Conservation (phyloP, 1,140 invertebrate genomes). For the Ceratina japonica region DNA sequence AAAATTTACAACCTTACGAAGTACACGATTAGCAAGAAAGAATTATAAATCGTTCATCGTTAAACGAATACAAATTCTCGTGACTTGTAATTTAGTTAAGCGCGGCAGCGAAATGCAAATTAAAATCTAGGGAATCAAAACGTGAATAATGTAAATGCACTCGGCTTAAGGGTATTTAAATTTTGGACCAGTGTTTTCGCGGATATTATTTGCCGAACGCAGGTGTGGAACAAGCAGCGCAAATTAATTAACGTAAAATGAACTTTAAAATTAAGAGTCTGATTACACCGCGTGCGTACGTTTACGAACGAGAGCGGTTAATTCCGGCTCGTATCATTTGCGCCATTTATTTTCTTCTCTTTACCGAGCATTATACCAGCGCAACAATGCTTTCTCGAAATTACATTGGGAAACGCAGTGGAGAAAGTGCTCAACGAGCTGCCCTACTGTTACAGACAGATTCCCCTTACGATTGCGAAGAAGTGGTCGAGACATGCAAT, state of each 20-base stretch:
- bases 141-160: slow-evolving; percentile 28
- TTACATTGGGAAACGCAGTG: background rate
- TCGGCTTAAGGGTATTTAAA: slow-evolving; percentile 52
- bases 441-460: background rate
- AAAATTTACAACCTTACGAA: slow-evolving; percentile 23
- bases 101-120: slow-evolving; percentile 6
- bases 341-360: background rate
- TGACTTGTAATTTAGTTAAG: background rate
- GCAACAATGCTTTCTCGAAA: slow-evolving; percentile 11
- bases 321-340: slow-evolving; percentile 10
- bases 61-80: background rate
- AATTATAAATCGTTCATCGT: background rate
- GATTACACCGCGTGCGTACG: slow-evolving; percentile 15
- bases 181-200: slow-evolving; percentile 42
- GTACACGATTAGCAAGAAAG: too few relatives aligned
- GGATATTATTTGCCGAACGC: slow-evolving; percentile 44
- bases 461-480: too few relatives aligned
- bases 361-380: background rate
- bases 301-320: background rate
- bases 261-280: slow-evolving; percentile 56
- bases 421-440: background rate
- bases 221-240: slow-evolving; percentile 21
- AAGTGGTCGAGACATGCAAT: too few relatives aligned
- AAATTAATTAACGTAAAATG: slow-evolving; percentile 57
- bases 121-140: slow-evolving; percentile 11